Evolutionary conservation across 2,113 vertebrate species (phyloP).

Genomic region (Bungarus multicinctus): DNA sequence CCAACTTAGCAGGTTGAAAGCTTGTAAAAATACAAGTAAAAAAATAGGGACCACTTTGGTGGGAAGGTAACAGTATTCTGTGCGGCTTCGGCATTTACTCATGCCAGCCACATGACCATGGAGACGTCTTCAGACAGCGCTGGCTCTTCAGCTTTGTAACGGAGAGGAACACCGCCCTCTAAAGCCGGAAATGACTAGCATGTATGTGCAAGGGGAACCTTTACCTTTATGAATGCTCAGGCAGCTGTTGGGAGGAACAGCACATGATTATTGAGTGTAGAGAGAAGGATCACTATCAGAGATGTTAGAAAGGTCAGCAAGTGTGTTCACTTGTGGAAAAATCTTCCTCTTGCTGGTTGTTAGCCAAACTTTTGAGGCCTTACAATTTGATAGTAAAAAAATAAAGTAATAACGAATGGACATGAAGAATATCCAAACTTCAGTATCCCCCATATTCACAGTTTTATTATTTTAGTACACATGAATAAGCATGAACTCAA

Average conservation of each 20-base stretch:
- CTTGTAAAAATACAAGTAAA: too few relatives aligned
- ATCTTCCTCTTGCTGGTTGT: background rate
- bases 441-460: background rate
- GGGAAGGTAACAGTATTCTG: too few relatives aligned
- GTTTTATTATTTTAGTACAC: background rate
- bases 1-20: too few relatives aligned
- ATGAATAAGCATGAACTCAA: background rate
- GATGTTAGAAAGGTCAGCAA: background rate
- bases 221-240: background rate
- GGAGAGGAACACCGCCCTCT: too few relatives aligned
- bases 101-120: too few relatives aligned
- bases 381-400: background rate
- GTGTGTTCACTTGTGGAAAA: background rate
- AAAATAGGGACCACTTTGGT: too few relatives aligned
- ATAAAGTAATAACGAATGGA: background rate
- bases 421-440: background rate
- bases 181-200: too few relatives aligned
- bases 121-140: too few relatives aligned
- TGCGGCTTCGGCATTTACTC: too few relatives aligned
- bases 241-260: background rate
- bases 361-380: background rate
- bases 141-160: too few relatives aligned
- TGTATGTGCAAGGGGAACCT: too few relatives aligned
- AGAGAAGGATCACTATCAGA: background rate
- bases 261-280: background rate